These are phyloP conservation scores for Corella eumyota DNA, from an alignment of 23 tunicate species.

Conservation along the genomic window DNA sequence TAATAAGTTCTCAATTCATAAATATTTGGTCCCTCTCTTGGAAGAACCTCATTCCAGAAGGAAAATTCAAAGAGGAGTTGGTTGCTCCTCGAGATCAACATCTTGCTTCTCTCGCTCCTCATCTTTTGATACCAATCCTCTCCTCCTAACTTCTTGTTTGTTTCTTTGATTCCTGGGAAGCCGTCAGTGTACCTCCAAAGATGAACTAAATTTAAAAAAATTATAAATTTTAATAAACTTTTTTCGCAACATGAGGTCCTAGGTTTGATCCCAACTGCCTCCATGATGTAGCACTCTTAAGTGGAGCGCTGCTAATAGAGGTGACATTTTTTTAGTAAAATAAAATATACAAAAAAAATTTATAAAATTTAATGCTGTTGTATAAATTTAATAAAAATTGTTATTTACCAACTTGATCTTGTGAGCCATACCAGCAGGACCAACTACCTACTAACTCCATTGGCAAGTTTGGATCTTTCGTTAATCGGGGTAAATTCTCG, in stretches of 20 bases:
- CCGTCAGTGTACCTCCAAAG: constrained; percentile 88
- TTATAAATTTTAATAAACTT: too few relatives aligned
- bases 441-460: constrained; percentile 75
- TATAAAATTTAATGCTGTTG: too few relatives aligned
- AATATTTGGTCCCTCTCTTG: constrained; percentile 71
- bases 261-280: too few relatives aligned
- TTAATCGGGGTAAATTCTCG: constrained; percentile 48
- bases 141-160: constrained; percentile 41
- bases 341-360: too few relatives aligned
- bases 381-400: too few relatives aligned
- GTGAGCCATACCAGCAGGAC: constrained; percentile 94
- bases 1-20: constrained; percentile 84
- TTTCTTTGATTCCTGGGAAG: constrained; percentile 56
- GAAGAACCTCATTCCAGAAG: constrained; percentile 77
- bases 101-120: constrained; percentile 60
- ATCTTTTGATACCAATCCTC: constrained; percentile 66
- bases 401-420: constrained; percentile 77
- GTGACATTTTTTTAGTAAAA: too few relatives aligned
- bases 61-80: constrained; percentile 88
- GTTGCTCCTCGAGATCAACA: constrained; percentile 67
- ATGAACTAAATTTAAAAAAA: constrained; percentile 76
- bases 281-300: too few relatives aligned
- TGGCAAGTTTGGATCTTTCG: constrained; percentile 45
- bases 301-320: too few relatives aligned
- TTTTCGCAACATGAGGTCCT: too few relatives aligned